Percentiles rank a stretch among this genome's conserved stretches.
phyloP scores from a whole-genome alignment of 2,797 vertebrate species.

The Mus spretus region DNA sequence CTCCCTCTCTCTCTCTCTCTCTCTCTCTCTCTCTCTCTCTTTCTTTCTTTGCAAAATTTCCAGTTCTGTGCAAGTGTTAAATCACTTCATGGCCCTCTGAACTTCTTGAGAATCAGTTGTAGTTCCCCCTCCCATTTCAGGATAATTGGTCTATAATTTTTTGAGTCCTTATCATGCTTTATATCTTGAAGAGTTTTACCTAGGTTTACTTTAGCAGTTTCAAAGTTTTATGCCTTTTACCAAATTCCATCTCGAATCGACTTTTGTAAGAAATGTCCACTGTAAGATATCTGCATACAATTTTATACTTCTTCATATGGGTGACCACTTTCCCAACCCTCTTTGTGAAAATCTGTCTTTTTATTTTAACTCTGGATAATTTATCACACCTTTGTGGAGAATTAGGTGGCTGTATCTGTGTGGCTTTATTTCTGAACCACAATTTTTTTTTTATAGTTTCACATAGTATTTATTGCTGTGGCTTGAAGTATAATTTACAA shows the following conservation, averaged over 20 bases:
- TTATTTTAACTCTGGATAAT: neutral
- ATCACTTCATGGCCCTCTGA: neutral
- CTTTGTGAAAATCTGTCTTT: neutral
- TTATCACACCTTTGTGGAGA: neutral
- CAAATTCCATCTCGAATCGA: neutral
- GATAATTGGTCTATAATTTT: neutral
- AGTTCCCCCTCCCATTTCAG: neutral
- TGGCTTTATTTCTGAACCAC: neutral
- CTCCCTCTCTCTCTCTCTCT: too few species aligned
- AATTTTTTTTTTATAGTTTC: neutral
- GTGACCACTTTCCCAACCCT: neutral
- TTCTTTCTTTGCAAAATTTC: neutral
- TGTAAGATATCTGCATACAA: neutral
- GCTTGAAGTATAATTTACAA: neutral
- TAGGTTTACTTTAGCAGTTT: neutral
- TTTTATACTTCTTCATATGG: neutral
- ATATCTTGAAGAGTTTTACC: neutral
- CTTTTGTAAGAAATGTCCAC: neutral
- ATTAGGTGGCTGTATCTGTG: neutral
- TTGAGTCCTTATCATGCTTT: neutral
- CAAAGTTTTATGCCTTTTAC: neutral
- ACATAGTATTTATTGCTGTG: neutral
- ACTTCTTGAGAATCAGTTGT: neutral
- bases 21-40: accelerated
- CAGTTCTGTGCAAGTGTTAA: neutral